A percentile compares a stretch with the other conserved stretches of the same genome.
Conservation (phyloP, 2,113 vertebrate species). For the Columbina picui region DNA sequence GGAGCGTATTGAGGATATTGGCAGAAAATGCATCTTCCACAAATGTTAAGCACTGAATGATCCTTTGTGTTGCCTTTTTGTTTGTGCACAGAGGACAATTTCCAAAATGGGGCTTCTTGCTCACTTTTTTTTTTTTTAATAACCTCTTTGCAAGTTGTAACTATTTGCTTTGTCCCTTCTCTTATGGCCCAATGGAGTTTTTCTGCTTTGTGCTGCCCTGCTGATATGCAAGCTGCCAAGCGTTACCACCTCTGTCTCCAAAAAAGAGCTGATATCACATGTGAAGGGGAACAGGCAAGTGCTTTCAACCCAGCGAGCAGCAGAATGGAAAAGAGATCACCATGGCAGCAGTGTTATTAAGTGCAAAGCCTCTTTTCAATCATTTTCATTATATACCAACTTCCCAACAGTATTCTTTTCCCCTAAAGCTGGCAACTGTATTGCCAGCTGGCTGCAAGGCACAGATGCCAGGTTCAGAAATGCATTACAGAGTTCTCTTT, state of each 20-base stretch:
- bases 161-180: neutral
- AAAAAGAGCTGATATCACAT: neutral
- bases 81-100: neutral
- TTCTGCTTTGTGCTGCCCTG: constrained; percentile 27
- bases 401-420: constrained; percentile 5
- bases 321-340: constrained; percentile 57
- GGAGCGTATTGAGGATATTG: neutral
- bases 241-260: neutral
- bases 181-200: neutral
- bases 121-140: neutral
- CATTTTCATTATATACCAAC: constrained; percentile 36
- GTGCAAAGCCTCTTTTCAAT: constrained; percentile 64
- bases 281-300: constrained; percentile 28
- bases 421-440: constrained; percentile 34
- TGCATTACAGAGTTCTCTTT: neutral
- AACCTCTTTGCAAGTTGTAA: neutral
- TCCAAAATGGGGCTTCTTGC: neutral
- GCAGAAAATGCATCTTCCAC: neutral
- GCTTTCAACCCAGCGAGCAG: constrained; percentile 36
- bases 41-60: neutral
- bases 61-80: neutral
- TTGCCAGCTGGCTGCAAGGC: constrained; percentile 1
- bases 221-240: constrained; percentile 42
- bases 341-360: constrained; percentile 65
- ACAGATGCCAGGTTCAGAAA: neutral